Percentiles rank a stretch among this genome's conserved stretches.
These are phyloP conservation scores for Parasteatoda tepidariorum DNA, from an alignment of 1,140 invertebrate genomes.

Conservation along the genomic window DNA sequence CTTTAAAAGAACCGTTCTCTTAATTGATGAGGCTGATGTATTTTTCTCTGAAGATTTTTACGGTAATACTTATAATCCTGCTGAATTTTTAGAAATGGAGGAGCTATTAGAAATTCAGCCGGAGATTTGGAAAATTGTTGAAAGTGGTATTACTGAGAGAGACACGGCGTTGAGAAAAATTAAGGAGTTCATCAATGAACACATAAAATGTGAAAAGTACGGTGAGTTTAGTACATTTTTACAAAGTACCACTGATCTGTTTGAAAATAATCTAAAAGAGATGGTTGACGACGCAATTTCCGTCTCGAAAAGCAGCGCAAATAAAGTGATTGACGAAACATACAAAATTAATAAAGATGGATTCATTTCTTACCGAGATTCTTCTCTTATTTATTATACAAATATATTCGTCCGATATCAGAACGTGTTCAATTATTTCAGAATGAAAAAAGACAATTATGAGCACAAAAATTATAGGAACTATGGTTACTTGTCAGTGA, in stretches of 20 bases:
- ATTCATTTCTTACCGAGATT: neutral
- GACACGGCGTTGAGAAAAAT: neutral
- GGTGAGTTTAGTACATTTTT: neutral
- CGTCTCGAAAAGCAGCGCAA: neutral
- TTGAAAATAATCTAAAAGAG: neutral
- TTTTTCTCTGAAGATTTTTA: neutral
- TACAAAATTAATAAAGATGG: neutral
- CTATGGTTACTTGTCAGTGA: neutral
- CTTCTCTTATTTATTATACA: neutral
- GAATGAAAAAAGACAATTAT: neutral
- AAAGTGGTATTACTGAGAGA: neutral
- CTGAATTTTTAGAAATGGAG: neutral
- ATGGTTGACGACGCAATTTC: neutral
- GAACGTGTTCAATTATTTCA: neutral
- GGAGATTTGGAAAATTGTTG: neutral
- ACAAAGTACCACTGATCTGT: neutral
- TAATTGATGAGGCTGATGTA: neutral
- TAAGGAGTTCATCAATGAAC: neutral
- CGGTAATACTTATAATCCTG: neutral
- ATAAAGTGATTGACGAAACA: neutral
- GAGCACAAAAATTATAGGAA: neutral
- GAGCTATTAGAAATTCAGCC: neutral
- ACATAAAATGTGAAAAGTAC: neutral
- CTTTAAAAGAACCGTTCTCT: neutral
- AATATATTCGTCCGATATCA: neutral